phyloP scores from a whole-genome alignment of 2,888 invertebrate genomes.

The Eristalis arbustorum region DNA sequence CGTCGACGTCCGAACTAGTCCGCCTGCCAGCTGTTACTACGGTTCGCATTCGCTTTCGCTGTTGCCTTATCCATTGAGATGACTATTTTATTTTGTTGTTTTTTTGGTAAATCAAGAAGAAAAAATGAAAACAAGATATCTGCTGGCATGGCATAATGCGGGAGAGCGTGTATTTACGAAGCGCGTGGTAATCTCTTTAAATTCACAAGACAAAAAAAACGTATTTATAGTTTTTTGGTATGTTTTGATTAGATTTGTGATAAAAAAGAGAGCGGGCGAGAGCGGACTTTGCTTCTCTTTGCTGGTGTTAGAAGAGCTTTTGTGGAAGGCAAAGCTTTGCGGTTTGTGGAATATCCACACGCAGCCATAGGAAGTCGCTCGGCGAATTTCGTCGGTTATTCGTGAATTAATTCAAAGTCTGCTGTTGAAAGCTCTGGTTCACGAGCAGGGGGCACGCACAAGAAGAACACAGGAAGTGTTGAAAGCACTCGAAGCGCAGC shows the following conservation, averaged over 20 bases:
- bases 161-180: neutral
- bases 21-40: constrained; percentile 48
- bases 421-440: no score
- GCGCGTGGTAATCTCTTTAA: constrained; percentile 16
- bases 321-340: constrained; percentile 8
- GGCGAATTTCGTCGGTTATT: neutral
- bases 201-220: neutral
- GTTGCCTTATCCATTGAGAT: constrained; percentile 25
- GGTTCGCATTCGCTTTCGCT: neutral
- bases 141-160: neutral
- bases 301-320: neutral
- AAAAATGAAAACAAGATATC: constrained; percentile 26
- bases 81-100: neutral
- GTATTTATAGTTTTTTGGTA: neutral
- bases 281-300: neutral
- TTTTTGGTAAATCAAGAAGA: neutral
- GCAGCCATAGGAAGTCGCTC: neutral
- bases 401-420: no score
- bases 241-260: neutral
- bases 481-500: no score
- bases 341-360: neutral
- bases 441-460: no score
- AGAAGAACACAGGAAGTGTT: no score
- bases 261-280: neutral
- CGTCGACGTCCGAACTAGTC: constrained; percentile 43